Evolutionary conservation across 2,113 vertebrate species (phyloP).

Genomic region (Sphaerodactylus townsendi): DNA sequence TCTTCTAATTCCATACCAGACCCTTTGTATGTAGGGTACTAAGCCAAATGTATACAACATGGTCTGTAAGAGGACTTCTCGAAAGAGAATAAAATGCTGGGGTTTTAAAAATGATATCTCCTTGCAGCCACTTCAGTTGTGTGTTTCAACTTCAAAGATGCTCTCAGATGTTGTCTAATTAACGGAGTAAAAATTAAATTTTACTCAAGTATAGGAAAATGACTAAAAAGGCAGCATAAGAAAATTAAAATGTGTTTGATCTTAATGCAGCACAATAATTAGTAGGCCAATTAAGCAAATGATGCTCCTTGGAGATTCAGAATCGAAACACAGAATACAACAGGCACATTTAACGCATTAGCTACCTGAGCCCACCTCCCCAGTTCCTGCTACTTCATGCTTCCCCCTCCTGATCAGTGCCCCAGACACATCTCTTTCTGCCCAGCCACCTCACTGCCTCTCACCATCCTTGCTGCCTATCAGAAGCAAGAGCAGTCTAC

Average conservation of each 20-base stretch:
- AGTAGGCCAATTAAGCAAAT: not conserved
- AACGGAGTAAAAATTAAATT: not conserved
- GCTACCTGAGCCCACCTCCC: too few relatives aligned
- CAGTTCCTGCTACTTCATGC: too few relatives aligned
- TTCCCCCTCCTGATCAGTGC: too few relatives aligned
- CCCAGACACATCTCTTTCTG: too few relatives aligned
- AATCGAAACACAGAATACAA: not conserved
- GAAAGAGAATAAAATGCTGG: not conserved
- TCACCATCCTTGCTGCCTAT: too few relatives aligned
- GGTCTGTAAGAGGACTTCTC: not conserved
- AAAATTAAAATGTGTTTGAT: not conserved
- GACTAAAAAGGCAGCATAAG: not conserved
- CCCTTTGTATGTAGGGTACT: not conserved
- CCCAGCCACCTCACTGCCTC: too few relatives aligned
- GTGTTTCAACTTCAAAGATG: not conserved
- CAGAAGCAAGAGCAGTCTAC: too few relatives aligned
- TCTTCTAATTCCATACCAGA: not conserved
- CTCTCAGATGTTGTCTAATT: not conserved
- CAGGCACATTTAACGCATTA: not conserved
- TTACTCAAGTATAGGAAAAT: not conserved
- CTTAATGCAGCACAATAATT: not conserved
- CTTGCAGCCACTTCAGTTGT: not conserved
- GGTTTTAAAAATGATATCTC: not conserved
- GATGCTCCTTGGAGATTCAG: not conserved
- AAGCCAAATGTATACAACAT: not conserved